Percentiles rank a stretch among this genome's conserved stretches.
phyloP scores from a whole-genome alignment of 2,113 vertebrate species.

The Sclerurus mexicanus region DNA sequence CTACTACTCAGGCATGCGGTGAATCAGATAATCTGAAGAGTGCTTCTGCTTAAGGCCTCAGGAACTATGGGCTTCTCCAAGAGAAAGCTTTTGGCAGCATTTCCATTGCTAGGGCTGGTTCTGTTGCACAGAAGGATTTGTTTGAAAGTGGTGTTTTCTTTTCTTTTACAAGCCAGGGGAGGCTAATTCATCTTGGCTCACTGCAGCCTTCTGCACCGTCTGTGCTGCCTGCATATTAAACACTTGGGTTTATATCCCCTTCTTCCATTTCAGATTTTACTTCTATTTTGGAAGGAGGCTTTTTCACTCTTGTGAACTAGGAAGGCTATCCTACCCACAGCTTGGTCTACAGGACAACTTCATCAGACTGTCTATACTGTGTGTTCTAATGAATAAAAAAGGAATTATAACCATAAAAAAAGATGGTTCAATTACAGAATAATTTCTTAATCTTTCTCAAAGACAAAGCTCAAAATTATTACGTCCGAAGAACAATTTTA shows the following conservation, averaged over 20 bases:
- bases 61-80: neutral
- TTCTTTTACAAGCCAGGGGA: neutral
- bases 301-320: neutral
- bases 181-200: slow-evolving; percentile 30
- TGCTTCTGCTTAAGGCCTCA: neutral
- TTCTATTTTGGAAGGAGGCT: neutral
- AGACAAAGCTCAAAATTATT: neutral
- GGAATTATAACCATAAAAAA: neutral
- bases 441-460: neutral
- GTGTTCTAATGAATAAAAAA: neutral
- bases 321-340: neutral
- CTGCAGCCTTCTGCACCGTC: neutral
- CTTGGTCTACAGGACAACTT: neutral
- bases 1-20: fast-evolving
- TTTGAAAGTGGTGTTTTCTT: slow-evolving; percentile 19
- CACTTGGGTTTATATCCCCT: neutral
- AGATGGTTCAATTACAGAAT: neutral
- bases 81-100: neutral
- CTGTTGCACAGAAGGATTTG: slow-evolving; percentile 25
- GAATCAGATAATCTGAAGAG: neutral
- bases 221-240: slow-evolving; percentile 39
- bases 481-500: neutral
- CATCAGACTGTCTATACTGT: neutral
- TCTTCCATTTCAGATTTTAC: neutral
- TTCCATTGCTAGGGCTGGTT: neutral